Base-by-base conservation (phyloP, 2,888 invertebrate species). In the Gnatocerus cornutus region DNA sequence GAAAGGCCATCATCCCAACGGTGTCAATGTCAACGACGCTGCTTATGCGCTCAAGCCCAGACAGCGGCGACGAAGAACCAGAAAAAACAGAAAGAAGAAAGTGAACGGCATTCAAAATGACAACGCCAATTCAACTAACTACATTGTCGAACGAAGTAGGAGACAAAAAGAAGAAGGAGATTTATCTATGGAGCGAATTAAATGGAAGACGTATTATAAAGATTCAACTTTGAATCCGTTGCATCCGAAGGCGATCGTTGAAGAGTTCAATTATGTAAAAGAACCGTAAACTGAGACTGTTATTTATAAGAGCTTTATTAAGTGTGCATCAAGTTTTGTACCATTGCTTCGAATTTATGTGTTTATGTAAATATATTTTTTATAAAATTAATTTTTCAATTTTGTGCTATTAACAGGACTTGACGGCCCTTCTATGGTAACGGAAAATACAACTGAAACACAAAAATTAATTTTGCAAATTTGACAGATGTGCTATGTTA, bases 241-340 rank as follows among this genome's bases (percentile, higher is more conserved):
- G 3, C 88, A 89, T 76, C 90, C 90, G 1, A 88, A 87, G 74
- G 86, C 88, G 0, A 89, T 89, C 37, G 87, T 89, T 0, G 90
- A 90, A 77, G 84, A 84, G 71, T 82, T 81, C 68, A 80, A 77
- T 59, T 80, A 78, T 64, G 73, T 73, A 27, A 77, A 76, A 58
- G 73, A 75, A 48, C 10, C 43, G 12, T 63, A 30, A 63, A 9
- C 8, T 13, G 46, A 3, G 43, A 3, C 13, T 13, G 9, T 12
- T 43, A 6, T 46, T 12, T 16, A 46, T 8, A 46, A 16, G 16
- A 14, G 10, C 13, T 43, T 5, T 43, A 27, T 58, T 45, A 45
- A 59, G 59, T 59, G 45, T 59, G 39, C 37, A 37, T 61, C 46
- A 48, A 48, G n/a, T 61, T 61, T 61, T 61, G 48, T 61, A 61